Percentiles rank a stretch among this genome's conserved stretches.
Evolutionary conservation across 2,888 invertebrate species (phyloP).

Genomic region (Nephrocerus scutellatus): DNA sequence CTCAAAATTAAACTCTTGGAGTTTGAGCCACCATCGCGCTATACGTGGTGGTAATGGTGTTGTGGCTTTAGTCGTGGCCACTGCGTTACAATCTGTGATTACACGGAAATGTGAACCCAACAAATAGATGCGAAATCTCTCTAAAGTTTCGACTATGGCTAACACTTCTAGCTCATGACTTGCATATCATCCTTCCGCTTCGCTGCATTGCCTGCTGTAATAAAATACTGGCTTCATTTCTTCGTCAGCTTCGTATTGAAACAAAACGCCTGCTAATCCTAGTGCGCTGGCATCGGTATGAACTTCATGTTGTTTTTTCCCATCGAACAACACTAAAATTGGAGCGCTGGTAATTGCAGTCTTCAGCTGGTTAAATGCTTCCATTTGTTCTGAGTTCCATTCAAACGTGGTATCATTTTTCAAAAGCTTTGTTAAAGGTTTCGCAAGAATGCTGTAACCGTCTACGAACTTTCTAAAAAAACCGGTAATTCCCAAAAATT

Average conservation of each 20-base stretch:
- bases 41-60: conserved; percentile 4
- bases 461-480: conserved; percentile 13
- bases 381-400: conserved; percentile 5
- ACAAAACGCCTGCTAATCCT: conserved; percentile 5
- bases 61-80: conserved; percentile 7
- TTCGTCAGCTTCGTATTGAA: conserved; percentile 5
- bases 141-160: conserved; percentile 8
- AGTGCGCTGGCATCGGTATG: conserved; percentile 9
- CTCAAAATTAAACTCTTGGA: conserved; percentile 14
- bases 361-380: conserved; percentile 6
- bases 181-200: neutral
- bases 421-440: conserved; percentile 6
- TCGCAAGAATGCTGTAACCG: conserved; percentile 7
- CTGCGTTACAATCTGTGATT: conserved; percentile 8
- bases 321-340: conserved; percentile 10
- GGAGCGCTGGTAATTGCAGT: conserved; percentile 3
- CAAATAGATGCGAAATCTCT: conserved; percentile 10
- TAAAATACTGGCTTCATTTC: conserved; percentile 9
- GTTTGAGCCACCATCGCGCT: conserved; percentile 9
- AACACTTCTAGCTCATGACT: conserved; percentile 10
- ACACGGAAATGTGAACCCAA: conserved; percentile 7
- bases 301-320: conserved; percentile 7
- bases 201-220: conserved; percentile 11
- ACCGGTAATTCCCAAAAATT: conserved; percentile 15
- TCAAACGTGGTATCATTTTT: conserved; percentile 10